Percentiles rank a stretch among this genome's conserved stretches.
These are phyloP conservation scores for Furcula furcula DNA, from an alignment of 2,888 invertebrate species.

Conservation along the genomic window DNA sequence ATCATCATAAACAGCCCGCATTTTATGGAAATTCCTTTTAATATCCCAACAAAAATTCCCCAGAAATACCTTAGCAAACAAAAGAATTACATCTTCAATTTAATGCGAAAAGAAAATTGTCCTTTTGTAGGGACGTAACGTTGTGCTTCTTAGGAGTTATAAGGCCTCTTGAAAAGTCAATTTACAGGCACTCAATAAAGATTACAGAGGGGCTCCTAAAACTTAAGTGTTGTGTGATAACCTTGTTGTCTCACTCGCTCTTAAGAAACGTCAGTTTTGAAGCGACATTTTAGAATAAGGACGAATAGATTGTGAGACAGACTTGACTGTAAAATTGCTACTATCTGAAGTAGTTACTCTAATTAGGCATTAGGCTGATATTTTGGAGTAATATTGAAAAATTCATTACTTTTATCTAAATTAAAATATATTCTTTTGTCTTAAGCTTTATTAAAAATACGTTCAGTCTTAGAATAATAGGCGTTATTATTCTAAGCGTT, in stretches of 20 bases:
- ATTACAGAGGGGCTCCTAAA: conserved; percentile 49
- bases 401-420: no score
- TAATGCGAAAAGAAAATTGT: conserved; percentile 18
- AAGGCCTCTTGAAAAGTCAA: conserved; percentile 40
- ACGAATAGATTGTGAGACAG: conserved; percentile 31
- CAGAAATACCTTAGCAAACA: conserved; percentile 19
- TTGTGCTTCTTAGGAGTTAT: conserved; percentile 18
- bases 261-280: conserved; percentile 37
- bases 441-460: no score
- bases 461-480: no score
- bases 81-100: conserved; percentile 19
- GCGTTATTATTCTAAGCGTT: no score
- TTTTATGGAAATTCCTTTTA: conserved; percentile 11
- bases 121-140: conserved; percentile 16
- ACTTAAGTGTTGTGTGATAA: conserved; percentile 52
- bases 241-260: conserved; percentile 37
- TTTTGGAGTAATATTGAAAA: no score
- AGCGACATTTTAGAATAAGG: conserved; percentile 16
- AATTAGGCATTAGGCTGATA: no score
- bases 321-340: no score
- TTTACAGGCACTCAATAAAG: conserved; percentile 55
- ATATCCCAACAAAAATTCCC: conserved; percentile 10
- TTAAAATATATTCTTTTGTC: no score
- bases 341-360: no score
- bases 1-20: neutral